Base-by-base conservation (phyloP, 2,797 vertebrate genomes). In the Podarcis lilfordi region DNA sequence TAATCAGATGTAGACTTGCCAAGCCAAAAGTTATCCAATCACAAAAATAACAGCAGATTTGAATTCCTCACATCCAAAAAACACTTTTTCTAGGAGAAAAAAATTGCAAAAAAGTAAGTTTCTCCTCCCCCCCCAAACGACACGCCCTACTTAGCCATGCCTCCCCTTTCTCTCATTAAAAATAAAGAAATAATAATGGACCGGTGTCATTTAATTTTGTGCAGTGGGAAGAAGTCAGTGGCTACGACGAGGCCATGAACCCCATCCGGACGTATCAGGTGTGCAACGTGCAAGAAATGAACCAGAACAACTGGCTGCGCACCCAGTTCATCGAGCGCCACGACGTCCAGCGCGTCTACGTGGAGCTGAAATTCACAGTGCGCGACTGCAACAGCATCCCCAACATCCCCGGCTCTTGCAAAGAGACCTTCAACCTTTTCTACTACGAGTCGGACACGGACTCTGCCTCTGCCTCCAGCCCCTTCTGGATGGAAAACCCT, bases 401-500 rank as follows among this genome's bases (percentile, higher is more conserved):
- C 82, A 99, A 99, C 94, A 99, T 99, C 95, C 98, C 98, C 0
- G 99, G 99, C 89, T 99, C 99, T 95, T 99, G 99, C 97, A 99
- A 99, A 96, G 99, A 99, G 96, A 99, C 99, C 89, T 99, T 99
- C 97, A 99, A 99, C 96, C 98, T 99, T 92, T 99, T 99, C 96
- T 99, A 99, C 96, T 99, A 99, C 0, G 98, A 99, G 94, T 98
- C 98, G 0, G 99, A 99, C 95, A 97, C 98, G 0, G 99, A 99
- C 88, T 98, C 98, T 27, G 99, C 99, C 90, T 99, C 98, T 0
- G 98, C 98, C 68, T 98, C 97, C 84, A 98, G 98, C 89, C 99
- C 99, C 4, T 99, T 98, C 96, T 99, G 99, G 99, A 99, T 99
- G 99, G 99, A 99, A 96, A 99, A 99, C 94, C 99, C 99, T 2